Percentiles rank a stretch among this genome's conserved stretches.
Conservation (phyloP, 2,797 vertebrate genomes). For the Ataeniobius toweri region DNA sequence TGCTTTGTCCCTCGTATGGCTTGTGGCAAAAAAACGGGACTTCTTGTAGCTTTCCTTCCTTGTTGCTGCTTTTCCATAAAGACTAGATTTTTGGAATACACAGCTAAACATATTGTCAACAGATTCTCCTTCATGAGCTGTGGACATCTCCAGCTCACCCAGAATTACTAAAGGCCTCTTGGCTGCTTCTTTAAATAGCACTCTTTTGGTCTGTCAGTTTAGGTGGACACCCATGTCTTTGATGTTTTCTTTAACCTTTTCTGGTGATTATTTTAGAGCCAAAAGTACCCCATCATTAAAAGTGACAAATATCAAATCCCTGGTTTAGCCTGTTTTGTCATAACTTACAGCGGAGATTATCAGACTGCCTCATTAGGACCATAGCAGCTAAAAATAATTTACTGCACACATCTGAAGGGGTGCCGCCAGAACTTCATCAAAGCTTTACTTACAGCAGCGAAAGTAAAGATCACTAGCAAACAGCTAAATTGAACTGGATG, state of each 20-base stretch:
- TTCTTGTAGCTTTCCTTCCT: not conserved
- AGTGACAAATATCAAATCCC: not conserved
- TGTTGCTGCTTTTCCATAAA: not conserved
- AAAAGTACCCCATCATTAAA: not conserved
- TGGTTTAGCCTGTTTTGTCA: not conserved
- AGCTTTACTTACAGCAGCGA: conserved; percentile 40
- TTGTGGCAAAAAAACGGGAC: not conserved
- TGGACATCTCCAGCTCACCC: too few relatives aligned
- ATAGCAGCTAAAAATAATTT: conserved; percentile 40
- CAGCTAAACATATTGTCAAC: not conserved
- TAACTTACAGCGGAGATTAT: not conserved
- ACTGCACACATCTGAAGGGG: conserved; percentile 20
- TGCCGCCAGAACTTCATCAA: conserved; percentile 10
- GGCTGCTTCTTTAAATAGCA: too few relatives aligned
- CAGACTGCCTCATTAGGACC: conserved; percentile 20
- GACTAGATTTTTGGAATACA: not conserved
- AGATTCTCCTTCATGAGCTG: too few relatives aligned
- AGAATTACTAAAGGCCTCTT: too few relatives aligned
- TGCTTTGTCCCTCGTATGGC: not conserved
- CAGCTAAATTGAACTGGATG: not conserved
- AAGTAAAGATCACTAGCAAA: conserved; percentile 39
- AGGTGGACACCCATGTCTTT: too few relatives aligned
- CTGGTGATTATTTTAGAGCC: not conserved
- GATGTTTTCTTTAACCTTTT: not conserved
- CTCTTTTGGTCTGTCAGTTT: too few relatives aligned